phyloP scores from a whole-genome alignment of 2,113 vertebrate species.

The Odocoileus virginianus region DNA sequence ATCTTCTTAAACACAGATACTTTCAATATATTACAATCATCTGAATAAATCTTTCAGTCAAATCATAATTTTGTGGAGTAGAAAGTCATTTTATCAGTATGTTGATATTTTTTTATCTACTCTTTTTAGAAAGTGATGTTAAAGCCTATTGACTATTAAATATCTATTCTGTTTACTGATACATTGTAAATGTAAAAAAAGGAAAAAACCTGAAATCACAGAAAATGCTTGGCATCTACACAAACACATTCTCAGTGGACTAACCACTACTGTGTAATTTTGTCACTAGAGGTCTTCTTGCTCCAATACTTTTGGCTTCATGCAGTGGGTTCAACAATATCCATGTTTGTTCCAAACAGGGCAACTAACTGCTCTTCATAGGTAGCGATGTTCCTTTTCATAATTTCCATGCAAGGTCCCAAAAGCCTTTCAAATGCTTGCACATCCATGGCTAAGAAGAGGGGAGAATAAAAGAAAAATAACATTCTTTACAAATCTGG shows the following conservation, averaged over 20 bases:
- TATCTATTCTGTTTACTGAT: constrained; percentile 73
- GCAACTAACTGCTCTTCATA: constrained; percentile 96
- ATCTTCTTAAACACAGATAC: constrained; percentile 77
- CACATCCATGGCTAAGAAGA: constrained; percentile 92
- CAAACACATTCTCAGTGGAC: constrained; percentile 84
- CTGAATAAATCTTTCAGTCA: constrained; percentile 78
- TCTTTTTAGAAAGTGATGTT: constrained; percentile 73
- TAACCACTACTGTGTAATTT: constrained; percentile 84
- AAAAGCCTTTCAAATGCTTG: constrained; percentile 98
- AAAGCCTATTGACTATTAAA: constrained; percentile 69
- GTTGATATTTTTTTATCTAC: constrained; percentile 58
- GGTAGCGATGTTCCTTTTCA: constrained; percentile 99
- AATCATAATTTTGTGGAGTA: constrained; percentile 73
- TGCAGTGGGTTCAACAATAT: constrained; percentile 91
- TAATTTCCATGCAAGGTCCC: constrained; percentile 99
- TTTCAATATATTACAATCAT: constrained; percentile 80
- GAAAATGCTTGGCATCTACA: constrained; percentile 88
- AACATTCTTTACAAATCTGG: constrained; percentile 30
- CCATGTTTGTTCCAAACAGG: constrained; percentile 95
- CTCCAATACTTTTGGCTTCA: constrained; percentile 80
- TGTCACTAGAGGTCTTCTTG: constrained; percentile 72
- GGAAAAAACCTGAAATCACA: constrained; percentile 77
- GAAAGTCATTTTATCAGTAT: constrained; percentile 68
- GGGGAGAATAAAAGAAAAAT: constrained; percentile 46
- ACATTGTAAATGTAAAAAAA: constrained; percentile 77